These are phyloP conservation scores for Cylas formicarius DNA, from an alignment of 1,140 invertebrate genomes.

Conservation along the genomic window DNA sequence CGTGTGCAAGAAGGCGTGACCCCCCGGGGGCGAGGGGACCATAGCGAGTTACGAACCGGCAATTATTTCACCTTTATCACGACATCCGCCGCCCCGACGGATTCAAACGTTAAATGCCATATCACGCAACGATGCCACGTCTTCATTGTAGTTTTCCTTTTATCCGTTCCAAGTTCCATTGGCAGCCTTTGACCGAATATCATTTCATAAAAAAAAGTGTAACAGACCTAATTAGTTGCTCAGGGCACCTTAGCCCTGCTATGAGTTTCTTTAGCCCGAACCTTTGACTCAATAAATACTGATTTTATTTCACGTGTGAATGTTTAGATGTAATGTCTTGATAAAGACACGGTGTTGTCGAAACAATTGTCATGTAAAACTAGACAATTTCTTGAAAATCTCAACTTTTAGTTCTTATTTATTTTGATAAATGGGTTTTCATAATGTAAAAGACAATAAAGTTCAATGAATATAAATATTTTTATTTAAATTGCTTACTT, in stretches of 20 bases:
- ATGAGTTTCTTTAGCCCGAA: slow-evolving; percentile 5
- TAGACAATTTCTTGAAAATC: too few relatives aligned
- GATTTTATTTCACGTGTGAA: too few relatives aligned
- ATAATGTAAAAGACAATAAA: too few relatives aligned
- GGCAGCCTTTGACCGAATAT: slow-evolving; percentile 4
- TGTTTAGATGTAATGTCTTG: too few relatives aligned
- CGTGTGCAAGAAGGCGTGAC: slow-evolving; percentile 29
- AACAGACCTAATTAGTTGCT: slow-evolving; percentile 1
- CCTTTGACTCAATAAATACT: not conserved
- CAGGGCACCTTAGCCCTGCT: too few relatives aligned
- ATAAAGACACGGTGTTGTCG: too few relatives aligned
- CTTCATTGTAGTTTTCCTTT: slow-evolving; percentile 20
- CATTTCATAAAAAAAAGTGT: slow-evolving; percentile 11
- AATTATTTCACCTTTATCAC: slow-evolving; percentile 33
- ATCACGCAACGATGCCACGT: slow-evolving; percentile 30
- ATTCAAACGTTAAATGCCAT: slow-evolving; percentile 28
- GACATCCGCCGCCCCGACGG: slow-evolving; percentile 25
- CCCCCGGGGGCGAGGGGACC: too few relatives aligned
- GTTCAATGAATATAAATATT: too few relatives aligned
- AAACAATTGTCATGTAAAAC: too few relatives aligned
- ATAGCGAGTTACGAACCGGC: slow-evolving; percentile 26
- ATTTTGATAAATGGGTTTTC: too few relatives aligned
- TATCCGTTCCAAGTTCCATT: not conserved
- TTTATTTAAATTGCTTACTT: too few relatives aligned
- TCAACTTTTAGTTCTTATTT: too few relatives aligned